These are phyloP conservation scores for Brachyhypopomus occidentalis DNA, from an alignment of 2,113 vertebrate species.

Conservation along the genomic window DNA sequence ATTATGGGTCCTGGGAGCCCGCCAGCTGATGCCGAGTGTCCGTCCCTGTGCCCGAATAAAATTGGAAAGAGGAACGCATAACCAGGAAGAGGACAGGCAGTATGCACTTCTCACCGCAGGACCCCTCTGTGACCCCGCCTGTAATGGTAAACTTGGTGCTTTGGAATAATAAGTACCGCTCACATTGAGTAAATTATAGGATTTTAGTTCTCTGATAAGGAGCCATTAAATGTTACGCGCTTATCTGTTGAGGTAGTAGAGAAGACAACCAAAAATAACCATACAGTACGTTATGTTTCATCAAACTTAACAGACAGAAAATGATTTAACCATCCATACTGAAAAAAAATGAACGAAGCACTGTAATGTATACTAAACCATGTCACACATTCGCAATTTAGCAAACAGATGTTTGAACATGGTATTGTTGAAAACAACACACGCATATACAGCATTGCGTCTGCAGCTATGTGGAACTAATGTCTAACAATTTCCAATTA, in stretches of 20 bases:
- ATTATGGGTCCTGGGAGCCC: slow-evolving; percentile 54
- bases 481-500: too few relatives aligned
- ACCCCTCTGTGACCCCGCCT: slow-evolving; percentile 15
- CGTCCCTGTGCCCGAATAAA: slow-evolving; percentile 29
- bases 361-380: too few relatives aligned
- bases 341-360: too few relatives aligned
- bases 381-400: too few relatives aligned
- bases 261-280: too few relatives aligned
- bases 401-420: too few relatives aligned
- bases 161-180: slow-evolving; percentile 23
- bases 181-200: slow-evolving; percentile 10
- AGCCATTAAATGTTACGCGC: slow-evolving; percentile 1
- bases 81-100: slow-evolving; percentile 4
- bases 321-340: too few relatives aligned
- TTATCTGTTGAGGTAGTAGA: slow-evolving; percentile 20
- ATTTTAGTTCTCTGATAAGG: slow-evolving; percentile 15
- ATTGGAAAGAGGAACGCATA: not conserved
- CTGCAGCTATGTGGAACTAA: too few relatives aligned
- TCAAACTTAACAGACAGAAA: too few relatives aligned
- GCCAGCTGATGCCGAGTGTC: slow-evolving; percentile 55
- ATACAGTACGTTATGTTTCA: too few relatives aligned
- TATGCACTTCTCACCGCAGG: not conserved
- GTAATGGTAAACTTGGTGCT: slow-evolving; percentile 10
- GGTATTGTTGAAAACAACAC: too few relatives aligned
- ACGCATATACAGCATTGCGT: too few relatives aligned